Evolutionary conservation across 2,888 invertebrate genomes (phyloP), one percentile per base, ranked within the genome.

Genomic region (Orthosia incerta): DNA sequence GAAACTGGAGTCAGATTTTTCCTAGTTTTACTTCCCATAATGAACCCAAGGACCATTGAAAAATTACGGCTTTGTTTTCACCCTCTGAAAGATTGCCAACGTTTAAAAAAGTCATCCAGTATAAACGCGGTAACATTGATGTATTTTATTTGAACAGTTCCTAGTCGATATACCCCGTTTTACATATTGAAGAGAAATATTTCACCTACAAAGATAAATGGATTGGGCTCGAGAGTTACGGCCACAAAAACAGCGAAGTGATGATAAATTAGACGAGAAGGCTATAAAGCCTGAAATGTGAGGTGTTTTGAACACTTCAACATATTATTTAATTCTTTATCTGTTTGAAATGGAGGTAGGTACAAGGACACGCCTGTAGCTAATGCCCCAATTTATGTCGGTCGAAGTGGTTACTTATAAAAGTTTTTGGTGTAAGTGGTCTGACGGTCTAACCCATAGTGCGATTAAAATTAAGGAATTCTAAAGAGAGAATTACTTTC

Each of bases 171-270:
- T 51, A 23, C 26, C 4, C 46, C 62, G 23, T 69, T 80, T 70
- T 74, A 79, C 60, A 79, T 85, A 85, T 81, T 76, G 71, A 15
- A 56, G 11, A 31, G 55, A 65, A 83, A 86, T 81, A 75, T 84
- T 84, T 83, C 57, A 83, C 71, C 53, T 74, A 71, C 66, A 63
- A 73, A 79, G 74, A 85, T 81, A 85, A 83, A 85, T 85, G 86
- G 72, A 79, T 81, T 76, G 79, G 74, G 70, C 20, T 71, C 64
- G 68, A 31, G 71, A 72, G 75, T 60, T 64, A 53, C 9, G 48
- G 72, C 73, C 59, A 48, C 61, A 53, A 79, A 85, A 79, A 81
- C 70, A 61, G 60, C 74, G 65, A 57, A 55, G 67, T 68, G 55
- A 71, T 64, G 59, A 84, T 74, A 85, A 83, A 83, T 75, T 75